A percentile compares a stretch with the other conserved stretches of the same genome.
These are phyloP conservation scores for Ceratosolen solmsi DNA, from an alignment of 1,140 invertebrate species.

Conservation along the genomic window DNA sequence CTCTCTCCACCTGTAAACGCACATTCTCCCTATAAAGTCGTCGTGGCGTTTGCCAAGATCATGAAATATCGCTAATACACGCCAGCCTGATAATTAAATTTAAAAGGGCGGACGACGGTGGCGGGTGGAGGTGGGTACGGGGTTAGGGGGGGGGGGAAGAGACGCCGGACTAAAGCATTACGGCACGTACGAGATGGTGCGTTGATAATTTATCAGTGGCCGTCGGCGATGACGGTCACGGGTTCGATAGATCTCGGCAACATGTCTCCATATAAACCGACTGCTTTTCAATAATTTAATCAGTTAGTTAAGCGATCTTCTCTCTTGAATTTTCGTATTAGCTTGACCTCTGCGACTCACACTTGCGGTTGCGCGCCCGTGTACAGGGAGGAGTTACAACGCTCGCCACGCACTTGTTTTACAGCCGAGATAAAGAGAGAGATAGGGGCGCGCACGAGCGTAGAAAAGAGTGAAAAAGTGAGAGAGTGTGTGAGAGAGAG, in stretches of 20 bases:
- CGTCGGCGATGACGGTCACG: background rate
- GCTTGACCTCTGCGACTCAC: background rate
- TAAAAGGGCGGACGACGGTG: no score
- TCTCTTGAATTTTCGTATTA: background rate
- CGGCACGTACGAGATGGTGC: no score
- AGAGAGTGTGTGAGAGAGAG: background rate
- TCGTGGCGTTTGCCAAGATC: no score
- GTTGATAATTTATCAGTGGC: no score
- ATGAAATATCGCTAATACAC: no score
- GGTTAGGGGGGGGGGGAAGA: no score
- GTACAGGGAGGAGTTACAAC: background rate
- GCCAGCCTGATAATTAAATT: no score
- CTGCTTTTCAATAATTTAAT: background rate
- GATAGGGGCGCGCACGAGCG: background rate
- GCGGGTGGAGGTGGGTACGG: no score
- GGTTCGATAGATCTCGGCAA: no score
- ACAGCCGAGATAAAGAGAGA: background rate
- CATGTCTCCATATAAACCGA: background rate
- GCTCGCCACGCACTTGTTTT: conserved; percentile 23
- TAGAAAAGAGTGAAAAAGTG: background rate
- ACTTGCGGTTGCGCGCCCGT: background rate
- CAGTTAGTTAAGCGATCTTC: no score
- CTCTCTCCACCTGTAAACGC: no score
- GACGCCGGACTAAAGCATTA: background rate
- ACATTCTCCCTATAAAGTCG: no score